Evolutionary conservation across 2,888 invertebrate genomes (phyloP), one percentile per base, ranked within the genome.

Genomic region (Microlaimidae sp.): DNA sequence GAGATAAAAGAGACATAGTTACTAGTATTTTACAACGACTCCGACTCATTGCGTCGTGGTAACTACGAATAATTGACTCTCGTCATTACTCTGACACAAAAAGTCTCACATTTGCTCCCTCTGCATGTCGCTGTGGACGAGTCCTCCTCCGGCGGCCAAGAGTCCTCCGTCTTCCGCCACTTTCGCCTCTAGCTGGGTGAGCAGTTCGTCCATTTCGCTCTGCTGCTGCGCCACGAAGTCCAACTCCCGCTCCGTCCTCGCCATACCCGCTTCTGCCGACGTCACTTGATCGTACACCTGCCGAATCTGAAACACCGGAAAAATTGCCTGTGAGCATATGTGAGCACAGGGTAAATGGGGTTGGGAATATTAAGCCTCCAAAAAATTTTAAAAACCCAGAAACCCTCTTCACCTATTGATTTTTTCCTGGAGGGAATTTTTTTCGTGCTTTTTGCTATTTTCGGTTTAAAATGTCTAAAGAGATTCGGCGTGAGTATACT

Each of bases 141-240:
- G 42, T 23, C 5, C 21, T 3, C 21, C 21, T 23, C 38, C 10
- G 10, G n/a, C n/a, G 10, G 32, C 32, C 32, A 32, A 32, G n/a
- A n/a, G n/a, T n/a, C n/a, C n/a, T n/a, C n/a, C n/a, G 10, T 32
- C 32, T 19, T 66, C 64, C 48, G 73, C 70, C 10, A 74, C 75
- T 62, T 84, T 82, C 61, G 82, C 83, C 72, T 93, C 92, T 58
- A 93, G 74, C 0, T 90, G 89, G 0, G 77, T 76, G 27, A 93
- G 76, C 55, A 87, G 76, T 58, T 88, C 85, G 66, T 90, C 88
- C 43, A 95, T 70, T 69, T 95, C 93, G 56, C 82, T 81, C 71
- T 93, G 92, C 65, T 93, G 92, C 0, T 85, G 83, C 43, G 84
- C 69, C 53, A 93, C 84, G 64, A 92, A 92, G 73, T 93, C 90